These are phyloP conservation scores for Phycodurus eques DNA, from an alignment of 2,113 vertebrate genomes.

Conservation along the genomic window DNA sequence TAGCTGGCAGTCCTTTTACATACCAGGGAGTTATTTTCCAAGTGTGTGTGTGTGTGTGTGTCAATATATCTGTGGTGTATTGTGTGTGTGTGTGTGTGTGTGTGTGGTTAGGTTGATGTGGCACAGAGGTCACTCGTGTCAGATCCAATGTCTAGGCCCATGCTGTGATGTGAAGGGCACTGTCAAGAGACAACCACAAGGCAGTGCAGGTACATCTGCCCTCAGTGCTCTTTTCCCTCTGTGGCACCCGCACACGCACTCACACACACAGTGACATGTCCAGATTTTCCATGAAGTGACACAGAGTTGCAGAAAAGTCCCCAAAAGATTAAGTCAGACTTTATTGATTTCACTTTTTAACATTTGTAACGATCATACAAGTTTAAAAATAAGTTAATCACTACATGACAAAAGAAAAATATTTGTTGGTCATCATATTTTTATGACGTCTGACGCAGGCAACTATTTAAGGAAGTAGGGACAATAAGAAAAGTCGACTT, in stretches of 20 bases:
- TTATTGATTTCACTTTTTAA: background rate
- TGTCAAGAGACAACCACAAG: slow-evolving; percentile 79
- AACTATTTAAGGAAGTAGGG: no score
- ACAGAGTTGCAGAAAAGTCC: slow-evolving; percentile 41
- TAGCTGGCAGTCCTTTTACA: slow-evolving; percentile 8
- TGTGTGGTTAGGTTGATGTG: slow-evolving; percentile 51
- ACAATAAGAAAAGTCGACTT: no score
- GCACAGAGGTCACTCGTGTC: slow-evolving; percentile 80
- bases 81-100: slow-evolving; percentile 20
- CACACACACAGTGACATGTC: slow-evolving; percentile 28
- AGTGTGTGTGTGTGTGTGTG: slow-evolving; percentile 6
- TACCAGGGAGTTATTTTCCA: slow-evolving; percentile 20
- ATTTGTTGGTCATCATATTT: no score
- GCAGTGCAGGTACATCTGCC: slow-evolving; percentile 77
- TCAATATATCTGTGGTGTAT: slow-evolving; percentile 18
- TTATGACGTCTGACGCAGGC: no score
- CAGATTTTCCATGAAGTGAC: slow-evolving; percentile 43
- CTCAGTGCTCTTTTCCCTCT: slow-evolving; percentile 60
- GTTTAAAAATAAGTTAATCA: background rate
- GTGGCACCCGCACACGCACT: slow-evolving; percentile 11
- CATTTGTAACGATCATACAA: background rate
- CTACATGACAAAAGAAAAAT: no score
- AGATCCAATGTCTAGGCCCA: slow-evolving; percentile 74
- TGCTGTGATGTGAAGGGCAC: slow-evolving; percentile 82
- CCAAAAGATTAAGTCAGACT: background rate